Evolutionary conservation across 2,113 vertebrate species (phyloP).

Genomic region (Aplodontia rufa): DNA sequence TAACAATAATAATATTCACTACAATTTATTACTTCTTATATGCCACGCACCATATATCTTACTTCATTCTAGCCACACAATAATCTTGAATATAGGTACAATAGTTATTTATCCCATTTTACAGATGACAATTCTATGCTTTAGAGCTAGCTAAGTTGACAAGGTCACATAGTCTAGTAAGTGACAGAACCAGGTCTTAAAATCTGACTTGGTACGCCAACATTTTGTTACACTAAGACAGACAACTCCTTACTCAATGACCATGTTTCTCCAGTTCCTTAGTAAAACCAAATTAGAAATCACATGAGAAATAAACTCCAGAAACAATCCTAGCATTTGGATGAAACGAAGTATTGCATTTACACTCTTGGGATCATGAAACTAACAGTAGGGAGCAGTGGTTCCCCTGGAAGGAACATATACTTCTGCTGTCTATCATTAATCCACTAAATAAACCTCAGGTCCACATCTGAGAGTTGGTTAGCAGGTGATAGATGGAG

Average conservation of each 20-base stretch:
- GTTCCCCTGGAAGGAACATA: background rate
- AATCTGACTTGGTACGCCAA: background rate
- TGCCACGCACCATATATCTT: background rate
- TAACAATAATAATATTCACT: background rate
- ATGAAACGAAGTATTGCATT: background rate
- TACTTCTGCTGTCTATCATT: background rate
- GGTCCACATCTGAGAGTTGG: background rate
- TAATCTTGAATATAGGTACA: background rate
- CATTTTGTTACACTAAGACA: background rate
- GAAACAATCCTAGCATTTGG: background rate
- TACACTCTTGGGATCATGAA: background rate
- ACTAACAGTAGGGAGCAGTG: background rate
- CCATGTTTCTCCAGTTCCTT: background rate
- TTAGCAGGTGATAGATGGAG: background rate
- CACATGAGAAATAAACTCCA: background rate
- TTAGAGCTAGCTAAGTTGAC: background rate
- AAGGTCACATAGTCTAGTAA: background rate
- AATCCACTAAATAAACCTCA: background rate
- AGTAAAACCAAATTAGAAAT: background rate
- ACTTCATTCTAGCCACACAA: background rate
- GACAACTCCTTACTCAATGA: background rate
- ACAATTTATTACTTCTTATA: background rate
- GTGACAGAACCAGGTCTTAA: background rate
- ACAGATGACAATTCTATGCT: background rate
- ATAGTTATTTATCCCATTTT: background rate